Conservation (phyloP, 2,113 vertebrate genomes). For the Charina bottae region DNA sequence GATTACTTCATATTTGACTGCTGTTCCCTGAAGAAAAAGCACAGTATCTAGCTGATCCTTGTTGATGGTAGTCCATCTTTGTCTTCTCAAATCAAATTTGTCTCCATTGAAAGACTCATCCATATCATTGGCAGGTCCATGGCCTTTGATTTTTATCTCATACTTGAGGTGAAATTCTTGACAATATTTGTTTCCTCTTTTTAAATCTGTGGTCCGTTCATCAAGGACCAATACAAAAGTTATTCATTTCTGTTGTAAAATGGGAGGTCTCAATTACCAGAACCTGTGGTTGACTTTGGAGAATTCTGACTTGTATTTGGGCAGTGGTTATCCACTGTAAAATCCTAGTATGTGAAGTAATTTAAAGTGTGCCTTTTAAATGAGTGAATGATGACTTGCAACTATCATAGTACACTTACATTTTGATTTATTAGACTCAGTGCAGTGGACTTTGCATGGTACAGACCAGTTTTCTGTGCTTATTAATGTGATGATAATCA, state of each 20-base stretch:
- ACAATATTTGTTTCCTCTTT: constrained; percentile 74
- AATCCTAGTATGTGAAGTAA: constrained; percentile 40
- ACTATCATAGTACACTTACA: too few relatives aligned
- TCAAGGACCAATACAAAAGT: constrained; percentile 70
- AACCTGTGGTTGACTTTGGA: constrained; percentile 61
- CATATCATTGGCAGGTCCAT: constrained; percentile 58
- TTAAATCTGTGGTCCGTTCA: constrained; percentile 62
- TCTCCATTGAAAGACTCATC: constrained; percentile 60
- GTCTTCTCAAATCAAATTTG: constrained; percentile 64
- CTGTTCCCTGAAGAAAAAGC: constrained; percentile 66
- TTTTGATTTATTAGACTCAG: not conserved
- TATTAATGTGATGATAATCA: not conserved
- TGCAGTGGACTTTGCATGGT: not conserved
- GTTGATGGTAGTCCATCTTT: constrained; percentile 59
- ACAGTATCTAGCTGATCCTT: constrained; percentile 68
- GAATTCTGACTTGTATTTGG: constrained; percentile 59
- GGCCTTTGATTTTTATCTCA: constrained; percentile 65
- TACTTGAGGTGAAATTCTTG: constrained; percentile 66
- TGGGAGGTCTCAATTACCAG: constrained; percentile 63
- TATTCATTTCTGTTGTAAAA: constrained; percentile 60
- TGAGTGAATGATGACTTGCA: too few relatives aligned
- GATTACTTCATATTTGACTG: constrained; percentile 69
- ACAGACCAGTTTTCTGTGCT: too few relatives aligned
- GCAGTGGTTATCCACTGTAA: constrained; percentile 56
- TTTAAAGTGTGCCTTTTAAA: constrained; percentile 35